Percentiles rank a stretch among this genome's conserved stretches.
These are phyloP conservation scores for Caenorhabditis becei DNA, from an alignment of 2,888 invertebrate species.

Conservation along the genomic window DNA sequence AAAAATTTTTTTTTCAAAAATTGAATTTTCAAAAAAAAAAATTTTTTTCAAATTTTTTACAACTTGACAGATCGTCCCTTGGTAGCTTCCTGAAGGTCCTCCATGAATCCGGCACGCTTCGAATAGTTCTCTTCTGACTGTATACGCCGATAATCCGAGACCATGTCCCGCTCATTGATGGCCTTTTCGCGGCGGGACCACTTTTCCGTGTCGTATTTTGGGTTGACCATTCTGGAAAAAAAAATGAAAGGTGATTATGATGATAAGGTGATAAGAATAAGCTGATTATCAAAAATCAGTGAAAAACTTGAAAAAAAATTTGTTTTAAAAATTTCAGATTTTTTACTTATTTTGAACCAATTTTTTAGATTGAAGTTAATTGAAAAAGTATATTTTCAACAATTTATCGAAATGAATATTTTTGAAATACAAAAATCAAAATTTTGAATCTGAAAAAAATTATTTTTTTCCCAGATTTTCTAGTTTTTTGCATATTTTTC, in stretches of 20 bases:
- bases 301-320: not conserved
- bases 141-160: conserved; percentile 73
- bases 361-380: not conserved
- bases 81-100: conserved; percentile 73
- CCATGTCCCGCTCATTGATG: conserved; percentile 75
- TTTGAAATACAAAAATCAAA: not conserved
- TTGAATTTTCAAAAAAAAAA: conserved; percentile 5
- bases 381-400: not conserved
- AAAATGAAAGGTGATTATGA: not conserved
- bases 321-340: not conserved
- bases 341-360: not conserved
- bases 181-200: conserved; percentile 77
- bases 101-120: conserved; percentile 74
- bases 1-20: not conserved
- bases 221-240: conserved; percentile 72
- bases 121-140: conserved; percentile 75
- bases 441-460: no score
- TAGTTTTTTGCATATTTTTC: no score
- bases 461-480: no score
- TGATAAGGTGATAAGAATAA: no score
- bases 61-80: conserved; percentile 65
- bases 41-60: no score
- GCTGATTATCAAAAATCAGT: not conserved
- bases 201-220: conserved; percentile 76
- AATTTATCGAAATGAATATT: not conserved